phyloP scores from a whole-genome alignment of 35 echinoderm and acorn worm species.

The Acanthaster planci region DNA sequence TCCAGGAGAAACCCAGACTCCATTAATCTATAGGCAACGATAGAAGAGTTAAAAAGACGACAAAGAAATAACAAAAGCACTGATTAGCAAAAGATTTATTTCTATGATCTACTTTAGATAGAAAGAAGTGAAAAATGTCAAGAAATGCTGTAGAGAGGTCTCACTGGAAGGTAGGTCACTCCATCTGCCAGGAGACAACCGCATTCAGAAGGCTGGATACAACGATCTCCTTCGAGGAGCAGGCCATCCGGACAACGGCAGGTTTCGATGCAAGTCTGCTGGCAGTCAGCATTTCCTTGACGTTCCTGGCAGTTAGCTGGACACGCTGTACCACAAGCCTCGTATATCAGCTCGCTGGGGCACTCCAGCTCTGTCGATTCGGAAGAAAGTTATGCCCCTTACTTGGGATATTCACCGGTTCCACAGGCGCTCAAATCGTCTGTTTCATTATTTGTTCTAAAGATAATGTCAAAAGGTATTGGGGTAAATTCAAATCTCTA shows the following conservation, averaged over 20 bases:
- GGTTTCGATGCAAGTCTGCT: conserved; percentile 67
- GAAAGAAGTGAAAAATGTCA: too few species aligned
- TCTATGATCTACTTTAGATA: too few species aligned
- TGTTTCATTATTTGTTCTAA: too few species aligned
- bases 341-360: conserved; percentile 43
- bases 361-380: conserved; percentile 57
- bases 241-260: conserved; percentile 74
- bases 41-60: too few species aligned
- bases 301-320: conserved; percentile 65
- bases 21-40: not conserved
- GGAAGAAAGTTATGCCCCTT: too few species aligned
- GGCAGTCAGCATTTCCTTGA: not conserved
- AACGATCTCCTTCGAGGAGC: conserved; percentile 62
- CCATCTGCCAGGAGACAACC: conserved; percentile 52
- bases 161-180: conserved; percentile 36
- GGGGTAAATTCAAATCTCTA: too few species aligned
- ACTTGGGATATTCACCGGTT: too few species aligned
- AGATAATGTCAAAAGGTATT: too few species aligned
- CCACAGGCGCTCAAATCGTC: too few species aligned
- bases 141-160: too few species aligned
- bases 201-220: conserved; percentile 63
- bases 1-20: not conserved
- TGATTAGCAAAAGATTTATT: too few species aligned
- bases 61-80: too few species aligned
- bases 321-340: conserved; percentile 73